Evolutionary conservation across 2,797 vertebrate species (phyloP), one percentile per base, ranked within the genome.

Genomic region (Scomberomorus guttatus): DNA sequence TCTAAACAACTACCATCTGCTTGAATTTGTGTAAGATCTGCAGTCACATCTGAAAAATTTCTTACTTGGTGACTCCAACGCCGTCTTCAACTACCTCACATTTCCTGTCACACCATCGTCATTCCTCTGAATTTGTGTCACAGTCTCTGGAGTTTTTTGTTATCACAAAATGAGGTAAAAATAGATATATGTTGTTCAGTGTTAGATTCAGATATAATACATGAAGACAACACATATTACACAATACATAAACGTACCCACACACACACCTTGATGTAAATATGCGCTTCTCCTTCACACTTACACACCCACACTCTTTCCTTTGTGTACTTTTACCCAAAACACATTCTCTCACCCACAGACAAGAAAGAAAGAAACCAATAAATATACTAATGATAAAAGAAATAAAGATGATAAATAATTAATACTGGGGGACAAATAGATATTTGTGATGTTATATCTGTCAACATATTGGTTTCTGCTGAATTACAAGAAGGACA

Each of bases 1-100:
- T 70, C 18, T 75, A 90, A 90, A 85, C 68, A 58, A 34, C 63
- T 78, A 77, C 78, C 86, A 90, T 89, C 76, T 89, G 86, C 69
- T 11, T 34, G 56, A 50, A 15, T 57, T 60, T 32, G 56, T 84
- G 56, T 83, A 42, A 77, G 55, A 84, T 86, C 72, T 70, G 57
- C n/a, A 60, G 54, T 77, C 22, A 75, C 54, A 72, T 39, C 68
- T 50, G 13, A 77, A 80, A 56, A 4, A 62, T 60, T 46, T 60
- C n/a, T n/a, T 25, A 8, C 4, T 27, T 18, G 34, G 44, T 61
- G 24, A 77, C 10, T 55, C 27, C 17, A 62, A 5, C 10, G 48
- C 55, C 20, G 1, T 56, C 15, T 44, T 29, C 6, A 32, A 32
- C 6, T 32, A 32, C 1, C 29, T 65, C 4, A 18, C 3, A 2